Evolutionary conservation across 35 echinoderm and acorn worm genomes (phyloP), one percentile per base, ranked within the genome.

Genomic region (Amphiura filiformis): DNA sequence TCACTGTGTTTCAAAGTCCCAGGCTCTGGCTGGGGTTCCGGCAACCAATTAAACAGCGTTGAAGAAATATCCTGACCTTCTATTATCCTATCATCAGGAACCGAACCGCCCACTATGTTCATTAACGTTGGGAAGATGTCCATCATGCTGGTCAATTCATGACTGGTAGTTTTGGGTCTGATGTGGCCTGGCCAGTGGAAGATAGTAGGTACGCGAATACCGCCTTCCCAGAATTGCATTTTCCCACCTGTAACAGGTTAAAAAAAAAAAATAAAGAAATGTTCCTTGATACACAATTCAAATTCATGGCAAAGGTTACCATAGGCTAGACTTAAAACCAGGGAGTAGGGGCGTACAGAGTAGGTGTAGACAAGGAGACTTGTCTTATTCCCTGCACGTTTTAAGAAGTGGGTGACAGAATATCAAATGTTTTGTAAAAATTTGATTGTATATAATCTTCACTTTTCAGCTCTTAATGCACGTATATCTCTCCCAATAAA

Each of bases 211-310:
- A 92, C 85, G 0, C 91, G 77, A 14, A 86, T 78, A 35, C 91
- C 91, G 20, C 91, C 91, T 83, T 92, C 91, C 79, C 84, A 92
- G n/a, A 76, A 82, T 34, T 81, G 80, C 7, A 23, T 77, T 44
- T 92, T 92, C 4, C 35, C n/a, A n/a, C 91, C 91, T 92, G 26
- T 13, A 70, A 70, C 3, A 70, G n/a, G n/a, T 26, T 23, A 23
- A 70, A 15, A 70, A 9, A 47, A 4, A 47, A 47, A 17, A 47
- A 4, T 9, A 47, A 47, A 47, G 41, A 47, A 47, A 47, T 9
- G 5, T 17, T 47, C 41, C 17, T 47, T 9, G 41, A 9, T 9
- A 9, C 17, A 47, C 41, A 17, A 47, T 47, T 47, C n/a, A n/a
- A n/a, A n/a, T n/a, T n/a, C n/a, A n/a, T n/a, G n/a, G n/a, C n/a